These are phyloP conservation scores for Thaumetopoea pityocampa DNA, from an alignment of 1,140 invertebrate species.

Conservation along the genomic window DNA sequence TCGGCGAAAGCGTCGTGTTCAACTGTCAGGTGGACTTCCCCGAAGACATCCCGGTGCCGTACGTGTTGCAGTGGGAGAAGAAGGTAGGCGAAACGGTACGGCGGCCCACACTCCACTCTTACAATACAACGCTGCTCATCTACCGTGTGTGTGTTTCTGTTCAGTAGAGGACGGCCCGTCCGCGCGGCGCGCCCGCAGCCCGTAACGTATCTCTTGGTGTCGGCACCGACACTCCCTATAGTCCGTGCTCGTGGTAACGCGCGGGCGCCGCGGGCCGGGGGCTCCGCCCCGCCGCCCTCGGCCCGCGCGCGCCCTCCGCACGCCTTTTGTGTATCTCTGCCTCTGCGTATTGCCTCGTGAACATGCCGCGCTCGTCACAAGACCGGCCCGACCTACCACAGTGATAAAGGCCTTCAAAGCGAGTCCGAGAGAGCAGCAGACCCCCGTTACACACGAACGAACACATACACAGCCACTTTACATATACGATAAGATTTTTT, in stretches of 20 bases:
- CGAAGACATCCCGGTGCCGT: slow-evolving; percentile 94
- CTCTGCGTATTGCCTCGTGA: slow-evolving; percentile 60
- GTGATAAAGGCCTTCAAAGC: slow-evolving; percentile 74
- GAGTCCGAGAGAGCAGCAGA: slow-evolving; percentile 77
- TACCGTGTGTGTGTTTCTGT: slow-evolving; percentile 72
- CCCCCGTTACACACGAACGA: slow-evolving; percentile 63
- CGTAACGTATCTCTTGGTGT: slow-evolving; percentile 66
- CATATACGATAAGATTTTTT: slow-evolving; percentile 49
- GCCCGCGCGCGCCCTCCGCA: slow-evolving; percentile 49
- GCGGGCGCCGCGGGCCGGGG: slow-evolving; percentile 56
- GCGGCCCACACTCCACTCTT: slow-evolving; percentile 85
- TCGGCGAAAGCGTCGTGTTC: slow-evolving; percentile 96
- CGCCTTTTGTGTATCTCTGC: slow-evolving; percentile 59
- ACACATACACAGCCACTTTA: slow-evolving; percentile 67
- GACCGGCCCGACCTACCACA: slow-evolving; percentile 63
- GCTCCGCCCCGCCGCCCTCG: slow-evolving; percentile 38
- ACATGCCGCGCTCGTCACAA: slow-evolving; percentile 43
- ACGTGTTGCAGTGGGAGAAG: slow-evolving; percentile 98
- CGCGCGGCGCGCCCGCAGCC: slow-evolving; percentile 58
- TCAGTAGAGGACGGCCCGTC: slow-evolving; percentile 70
- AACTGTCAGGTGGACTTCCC: slow-evolving; percentile 97
- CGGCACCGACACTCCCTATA: slow-evolving; percentile 44
- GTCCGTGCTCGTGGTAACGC: slow-evolving; percentile 56
- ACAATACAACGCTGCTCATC: slow-evolving; percentile 74
- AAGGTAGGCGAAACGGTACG: slow-evolving; percentile 96